Base-by-base conservation (phyloP, 2,888 invertebrate genomes). In the Marronus borbonicus region DNA sequence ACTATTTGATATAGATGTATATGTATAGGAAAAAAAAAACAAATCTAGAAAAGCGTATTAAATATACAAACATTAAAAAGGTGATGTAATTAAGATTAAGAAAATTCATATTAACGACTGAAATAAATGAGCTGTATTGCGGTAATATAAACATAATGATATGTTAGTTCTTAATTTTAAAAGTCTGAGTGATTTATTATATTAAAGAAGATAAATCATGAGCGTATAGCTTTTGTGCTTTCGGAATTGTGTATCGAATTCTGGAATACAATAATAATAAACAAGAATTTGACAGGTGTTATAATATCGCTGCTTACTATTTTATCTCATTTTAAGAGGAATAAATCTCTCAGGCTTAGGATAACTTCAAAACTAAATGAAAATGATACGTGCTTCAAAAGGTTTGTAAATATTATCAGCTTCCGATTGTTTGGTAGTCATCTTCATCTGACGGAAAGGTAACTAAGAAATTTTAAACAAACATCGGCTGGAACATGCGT, bases 311-410 rank as follows among this genome's bases (percentile, higher is more conserved):
- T 17, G 52, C 17, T n/a, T 52, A 52, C 4, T n/a, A 65, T 62
- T 36, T n/a, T 75, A 39, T 64, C 39, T 75, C 3, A 31, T 65
- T 28, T 65, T 52, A 12, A 44, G 20, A 36, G 39, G 24, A 81
- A 84, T 84, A 85, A 85, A 85, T 85, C 86, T 86, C 85, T 84
- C 84, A 84, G 77, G 81, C 82, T 79, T 74, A 80, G 80, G 83
- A 82, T 58, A 76, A 78, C 72, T 81, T 83, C 83, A 83, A 81
- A 83, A 84, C 83, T 82, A 83, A 84, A 84, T 84, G 82, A 83
- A 82, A 85, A 84, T 83, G 85, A 86, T 87, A 87, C 87, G 87
- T 87, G 87, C 87, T 86, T 85, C 86, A 84, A 86, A 86, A 81
- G 85, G 85, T 83, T 83, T 80, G 82, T 85, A 86, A 83, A 83